These are phyloP conservation scores for Pristis pectinata DNA, from an alignment of 2,797 vertebrate species.

Conservation along the genomic window DNA sequence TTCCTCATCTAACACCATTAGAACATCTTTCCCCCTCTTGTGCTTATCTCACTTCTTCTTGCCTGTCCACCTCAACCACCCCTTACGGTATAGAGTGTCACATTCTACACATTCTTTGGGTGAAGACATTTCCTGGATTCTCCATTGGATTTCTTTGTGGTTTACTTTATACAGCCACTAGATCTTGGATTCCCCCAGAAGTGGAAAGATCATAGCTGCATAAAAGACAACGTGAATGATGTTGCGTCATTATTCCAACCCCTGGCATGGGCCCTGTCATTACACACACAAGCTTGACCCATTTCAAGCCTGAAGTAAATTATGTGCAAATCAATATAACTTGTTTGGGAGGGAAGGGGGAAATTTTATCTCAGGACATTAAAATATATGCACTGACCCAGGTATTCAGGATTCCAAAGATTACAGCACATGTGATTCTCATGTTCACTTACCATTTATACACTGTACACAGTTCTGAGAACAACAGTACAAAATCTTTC, in stretches of 20 bases:
- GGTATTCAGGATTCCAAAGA: not conserved
- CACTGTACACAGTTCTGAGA: not conserved
- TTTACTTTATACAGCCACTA: too few relatives aligned
- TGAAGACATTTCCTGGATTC: not conserved
- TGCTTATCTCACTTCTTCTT: not conserved
- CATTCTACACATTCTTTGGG: not conserved
- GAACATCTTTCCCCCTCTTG: not conserved
- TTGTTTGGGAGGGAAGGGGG: not conserved
- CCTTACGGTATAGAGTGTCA: not conserved
- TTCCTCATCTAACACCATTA: not conserved
- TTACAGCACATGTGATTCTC: not conserved
- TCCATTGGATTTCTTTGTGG: not conserved
- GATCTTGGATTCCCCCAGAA: too few relatives aligned
- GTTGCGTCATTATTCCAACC: not conserved
- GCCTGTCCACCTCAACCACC: not conserved
- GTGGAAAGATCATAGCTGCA: not conserved
- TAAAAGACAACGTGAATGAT: not conserved
- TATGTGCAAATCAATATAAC: not conserved
- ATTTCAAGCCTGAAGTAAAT: not conserved
- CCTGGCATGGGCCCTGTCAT: not conserved
- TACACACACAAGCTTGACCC: not conserved
- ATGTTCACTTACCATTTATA: not conserved
- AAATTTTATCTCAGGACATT: not conserved
- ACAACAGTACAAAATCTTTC: not conserved
- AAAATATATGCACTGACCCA: not conserved